These are phyloP conservation scores for Vulpes ferrilata DNA, from an alignment of 2,113 vertebrate genomes.

Conservation along the genomic window DNA sequence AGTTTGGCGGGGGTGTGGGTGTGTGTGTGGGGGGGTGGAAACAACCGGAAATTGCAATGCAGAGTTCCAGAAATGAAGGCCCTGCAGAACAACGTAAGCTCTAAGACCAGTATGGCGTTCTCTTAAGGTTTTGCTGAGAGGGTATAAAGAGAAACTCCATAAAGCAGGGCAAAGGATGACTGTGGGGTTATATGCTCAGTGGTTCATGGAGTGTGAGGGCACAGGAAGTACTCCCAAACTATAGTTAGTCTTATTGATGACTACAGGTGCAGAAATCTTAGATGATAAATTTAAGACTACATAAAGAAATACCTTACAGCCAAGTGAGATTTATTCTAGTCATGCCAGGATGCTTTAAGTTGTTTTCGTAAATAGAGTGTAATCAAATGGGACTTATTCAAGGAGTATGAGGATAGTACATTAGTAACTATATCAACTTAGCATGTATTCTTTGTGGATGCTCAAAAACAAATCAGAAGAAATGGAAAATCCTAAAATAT, in stretches of 20 bases:
- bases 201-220: neutral
- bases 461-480: constrained; percentile 12
- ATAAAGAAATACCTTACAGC: neutral
- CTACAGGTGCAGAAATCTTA: neutral
- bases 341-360: neutral
- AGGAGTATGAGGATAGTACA: neutral
- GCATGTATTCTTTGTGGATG: neutral
- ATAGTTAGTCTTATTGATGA: neutral
- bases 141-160: neutral
- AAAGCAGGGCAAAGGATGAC: neutral
- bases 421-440: neutral
- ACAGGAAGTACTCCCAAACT: neutral
- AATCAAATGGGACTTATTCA: neutral
- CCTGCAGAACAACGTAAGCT: neutral
- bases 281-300: neutral
- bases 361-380: neutral
- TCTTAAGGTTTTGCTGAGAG: neutral
- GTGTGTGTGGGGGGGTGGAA: neutral
- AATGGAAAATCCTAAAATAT: constrained; percentile 25
- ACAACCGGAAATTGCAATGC: neutral
- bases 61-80: neutral
- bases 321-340: neutral
- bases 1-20: neutral
- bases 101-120: neutral
- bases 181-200: neutral